Evolutionary conservation across 2,113 vertebrate species (phyloP), one percentile per base, ranked within the genome.

Genomic region (Delphinus delphis): DNA sequence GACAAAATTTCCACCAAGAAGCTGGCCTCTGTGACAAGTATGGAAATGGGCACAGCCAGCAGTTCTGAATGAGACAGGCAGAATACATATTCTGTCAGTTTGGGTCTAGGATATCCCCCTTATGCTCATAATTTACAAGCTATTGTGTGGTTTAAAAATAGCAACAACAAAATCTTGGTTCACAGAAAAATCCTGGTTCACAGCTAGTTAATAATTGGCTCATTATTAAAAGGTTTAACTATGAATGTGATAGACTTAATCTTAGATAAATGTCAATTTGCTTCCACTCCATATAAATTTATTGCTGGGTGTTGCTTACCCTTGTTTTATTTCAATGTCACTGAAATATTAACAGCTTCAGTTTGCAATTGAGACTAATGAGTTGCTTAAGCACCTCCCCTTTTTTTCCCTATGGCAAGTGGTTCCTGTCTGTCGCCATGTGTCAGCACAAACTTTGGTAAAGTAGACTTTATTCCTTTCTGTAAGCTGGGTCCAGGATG

Each of bases 351-450:
- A 53, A 36, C 6, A 50, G 28, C 41, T 63, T 87, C 44, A 13
- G 1, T 31, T 41, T 89, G 62, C 6, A 67, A 17, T 36, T 14
- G 23, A 50, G 17, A 26, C 3, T 26, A 31, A 26, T n/a, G 8
- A 9, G 15, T 26, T 11, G 7, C 4, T 23, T 58, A 0, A 28
- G 13, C 2, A 10, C 5, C 17, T 17, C 28, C 6, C 50, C 50
- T 5, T 18, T 50, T 67, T 50, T 17, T 23, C 33, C 33, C 12
- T 17, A 4, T 2, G 36, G 12, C 5, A 33, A 13, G 2, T 76
- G 44, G 5, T 8, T 4, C 17, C 73, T 60, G 15, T n/a, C 55
- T 74, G 28, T 84, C 7, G 67, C 17, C 11, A 0, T 6, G 25
- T 12, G 26, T 62, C 41, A 83, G 47, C 17, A 9, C 8, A 50